Conservation (phyloP, 2,888 invertebrate species). For the Cyaniris semiargus region DNA sequence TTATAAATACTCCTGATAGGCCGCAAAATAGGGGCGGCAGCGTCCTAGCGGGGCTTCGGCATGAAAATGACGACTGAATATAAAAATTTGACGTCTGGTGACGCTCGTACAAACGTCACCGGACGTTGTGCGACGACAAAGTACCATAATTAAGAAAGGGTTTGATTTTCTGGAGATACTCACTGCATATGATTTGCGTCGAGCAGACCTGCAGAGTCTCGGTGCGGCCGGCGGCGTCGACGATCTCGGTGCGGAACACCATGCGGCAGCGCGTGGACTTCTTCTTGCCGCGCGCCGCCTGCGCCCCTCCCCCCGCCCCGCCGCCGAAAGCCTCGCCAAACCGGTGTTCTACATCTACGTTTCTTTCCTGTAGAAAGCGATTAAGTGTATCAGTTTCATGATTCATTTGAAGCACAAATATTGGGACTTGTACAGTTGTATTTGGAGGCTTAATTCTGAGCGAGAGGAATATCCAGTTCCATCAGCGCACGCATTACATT, state of each 20-base stretch:
- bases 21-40: no score
- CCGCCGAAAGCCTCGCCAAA: slow-evolving; percentile 90
- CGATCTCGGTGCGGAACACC: slow-evolving; percentile 93
- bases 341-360: slow-evolving; percentile 92
- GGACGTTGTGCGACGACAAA: not conserved
- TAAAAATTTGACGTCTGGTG: not conserved
- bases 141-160: not conserved
- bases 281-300: slow-evolving; percentile 88
- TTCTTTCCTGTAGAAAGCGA: slow-evolving; percentile 84
- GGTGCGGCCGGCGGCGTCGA: slow-evolving; percentile 86
- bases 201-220: slow-evolving; percentile 95
- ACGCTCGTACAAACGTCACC: not conserved
- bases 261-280: slow-evolving; percentile 97
- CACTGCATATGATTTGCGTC: slow-evolving; percentile 95
- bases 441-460: not conserved
- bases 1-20: no score
- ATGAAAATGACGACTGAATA: not conserved
- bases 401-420: not conserved
- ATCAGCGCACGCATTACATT: no score
- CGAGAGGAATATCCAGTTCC: not conserved
- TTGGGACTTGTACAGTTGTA: no score
- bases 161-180: slow-evolving; percentile 62
- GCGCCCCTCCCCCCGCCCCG: slow-evolving; percentile 48
- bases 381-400: not conserved
- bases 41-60: not conserved